phyloP scores from a whole-genome alignment of 2,113 vertebrate genomes.

The Forbesichthys agassizii region DNA sequence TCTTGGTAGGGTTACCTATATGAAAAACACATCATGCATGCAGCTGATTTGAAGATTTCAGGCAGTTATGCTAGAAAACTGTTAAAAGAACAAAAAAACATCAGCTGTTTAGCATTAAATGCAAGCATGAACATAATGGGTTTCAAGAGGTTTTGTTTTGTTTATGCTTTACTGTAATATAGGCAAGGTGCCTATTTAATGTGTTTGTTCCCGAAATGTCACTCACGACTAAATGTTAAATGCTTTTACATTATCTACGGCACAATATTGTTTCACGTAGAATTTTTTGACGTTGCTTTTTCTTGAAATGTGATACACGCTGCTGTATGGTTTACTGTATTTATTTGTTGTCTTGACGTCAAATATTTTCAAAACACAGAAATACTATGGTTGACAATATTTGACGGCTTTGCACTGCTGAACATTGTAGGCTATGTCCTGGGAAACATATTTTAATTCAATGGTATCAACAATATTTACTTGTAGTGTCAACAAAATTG shows the following conservation, averaged over 20 bases:
- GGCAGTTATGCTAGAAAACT: not conserved
- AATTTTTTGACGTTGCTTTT: not conserved
- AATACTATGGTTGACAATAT: too few relatives aligned
- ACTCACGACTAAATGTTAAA: not conserved
- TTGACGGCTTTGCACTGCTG: too few relatives aligned
- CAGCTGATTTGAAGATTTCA: not conserved
- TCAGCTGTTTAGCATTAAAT: too few relatives aligned
- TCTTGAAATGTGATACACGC: not conserved
- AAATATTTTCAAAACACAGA: too few relatives aligned
- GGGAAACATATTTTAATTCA: not conserved
- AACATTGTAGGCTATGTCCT: not conserved
- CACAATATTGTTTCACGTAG: not conserved
- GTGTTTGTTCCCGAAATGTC: not conserved
- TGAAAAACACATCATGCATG: conserved; percentile 6
- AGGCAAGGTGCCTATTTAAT: too few relatives aligned
- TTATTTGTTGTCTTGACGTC: too few relatives aligned
- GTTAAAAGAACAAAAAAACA: too few relatives aligned
- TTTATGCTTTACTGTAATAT: too few relatives aligned
- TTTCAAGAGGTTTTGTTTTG: too few relatives aligned
- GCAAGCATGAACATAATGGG: too few relatives aligned
- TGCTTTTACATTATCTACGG: too few relatives aligned
- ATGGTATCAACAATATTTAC: not conserved
- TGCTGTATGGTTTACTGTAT: too few relatives aligned
- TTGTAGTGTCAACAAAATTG: not conserved
- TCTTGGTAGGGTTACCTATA: conserved; percentile 1